Evolutionary conservation across 2,113 vertebrate species (phyloP).

Genomic region (Cryptoleucopteryx plumbea): DNA sequence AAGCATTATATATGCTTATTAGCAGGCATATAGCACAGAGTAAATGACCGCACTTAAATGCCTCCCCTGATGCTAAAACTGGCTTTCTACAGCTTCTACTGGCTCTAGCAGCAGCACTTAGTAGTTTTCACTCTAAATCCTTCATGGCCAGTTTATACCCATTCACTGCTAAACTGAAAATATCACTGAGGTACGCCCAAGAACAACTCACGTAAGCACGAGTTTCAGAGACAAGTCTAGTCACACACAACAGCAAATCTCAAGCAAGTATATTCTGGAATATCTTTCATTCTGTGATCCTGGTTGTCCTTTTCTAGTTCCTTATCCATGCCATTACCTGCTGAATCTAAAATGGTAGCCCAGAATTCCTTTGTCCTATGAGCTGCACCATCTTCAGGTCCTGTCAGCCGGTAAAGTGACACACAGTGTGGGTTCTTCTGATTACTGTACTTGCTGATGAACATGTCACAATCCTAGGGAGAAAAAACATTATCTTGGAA

Average conservation of each 20-base stretch:
- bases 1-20: not conserved
- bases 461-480: slow-evolving; percentile 79
- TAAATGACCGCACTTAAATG: not conserved
- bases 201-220: not conserved
- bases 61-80: not conserved
- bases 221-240: not conserved
- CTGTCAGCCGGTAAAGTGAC: slow-evolving; percentile 77
- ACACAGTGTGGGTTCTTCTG: slow-evolving; percentile 80
- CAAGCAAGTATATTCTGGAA: not conserved
- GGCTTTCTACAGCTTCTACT: not conserved
- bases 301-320: not conserved
- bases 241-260: not conserved
- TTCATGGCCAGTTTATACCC: not conserved
- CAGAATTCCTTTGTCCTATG: slow-evolving; percentile 77
- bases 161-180: not conserved
- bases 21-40: not conserved
- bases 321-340: slow-evolving; percentile 61
- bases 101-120: not conserved
- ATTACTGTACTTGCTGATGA: slow-evolving; percentile 82
- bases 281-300: not conserved
- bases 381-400: slow-evolving; percentile 65
- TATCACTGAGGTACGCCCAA: not conserved
- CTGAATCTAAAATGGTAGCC: slow-evolving; percentile 81
- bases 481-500: not conserved
- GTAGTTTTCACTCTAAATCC: not conserved